Evolutionary conservation across 2,888 invertebrate species (phyloP).

Genomic region (Conchocele bisecta): DNA sequence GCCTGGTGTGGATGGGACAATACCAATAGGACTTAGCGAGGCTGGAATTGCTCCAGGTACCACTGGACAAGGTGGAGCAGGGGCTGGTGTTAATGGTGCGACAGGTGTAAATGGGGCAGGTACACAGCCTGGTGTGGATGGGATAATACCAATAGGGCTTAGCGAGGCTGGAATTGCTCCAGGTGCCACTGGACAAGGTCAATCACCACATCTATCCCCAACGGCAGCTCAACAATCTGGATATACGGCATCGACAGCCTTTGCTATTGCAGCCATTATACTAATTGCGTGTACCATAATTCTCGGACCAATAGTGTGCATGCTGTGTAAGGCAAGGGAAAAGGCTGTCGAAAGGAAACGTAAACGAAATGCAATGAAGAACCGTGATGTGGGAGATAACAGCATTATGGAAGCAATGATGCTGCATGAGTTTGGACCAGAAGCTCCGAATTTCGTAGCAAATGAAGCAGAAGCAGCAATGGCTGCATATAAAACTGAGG

Average conservation of each 20-base stretch:
- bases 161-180: conserved; percentile 39
- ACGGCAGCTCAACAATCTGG: conserved; percentile 16
- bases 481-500: neutral
- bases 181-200: conserved; percentile 13
- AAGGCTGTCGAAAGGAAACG: conserved; percentile 59
- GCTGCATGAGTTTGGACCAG: conserved; percentile 68
- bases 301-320: conserved; percentile 71
- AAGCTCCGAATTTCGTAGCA: conserved; percentile 18
- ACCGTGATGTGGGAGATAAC: conserved; percentile 46
- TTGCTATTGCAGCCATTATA: conserved; percentile 69
- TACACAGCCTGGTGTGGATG: neutral
- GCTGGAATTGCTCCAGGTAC: neutral
- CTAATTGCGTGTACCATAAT: conserved; percentile 71
- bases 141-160: conserved; percentile 24
- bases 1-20: neutral
- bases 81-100: neutral
- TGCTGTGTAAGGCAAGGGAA: conserved; percentile 68
- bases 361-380: conserved; percentile 50
- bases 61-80: neutral
- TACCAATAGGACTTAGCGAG: conserved; percentile 35
- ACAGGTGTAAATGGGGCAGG: neutral
- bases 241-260: conserved; percentile 44
- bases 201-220: conserved; percentile 8
- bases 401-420: conserved; percentile 74
- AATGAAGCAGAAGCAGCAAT: conserved; percentile 33